Base-by-base conservation (phyloP, 2,888 invertebrate species). In the Lycaena phlaeas region DNA sequence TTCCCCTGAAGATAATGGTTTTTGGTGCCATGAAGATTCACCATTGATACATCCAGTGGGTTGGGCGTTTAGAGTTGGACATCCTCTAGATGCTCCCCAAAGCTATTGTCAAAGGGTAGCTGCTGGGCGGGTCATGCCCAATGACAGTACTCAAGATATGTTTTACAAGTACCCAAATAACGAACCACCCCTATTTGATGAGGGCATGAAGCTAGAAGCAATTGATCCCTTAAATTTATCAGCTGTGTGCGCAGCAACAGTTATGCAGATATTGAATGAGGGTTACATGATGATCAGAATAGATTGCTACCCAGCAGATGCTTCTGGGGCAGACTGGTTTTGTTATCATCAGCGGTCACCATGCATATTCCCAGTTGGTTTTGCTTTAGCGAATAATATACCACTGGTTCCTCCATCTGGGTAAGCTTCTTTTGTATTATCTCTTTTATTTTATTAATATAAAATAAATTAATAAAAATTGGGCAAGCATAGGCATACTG, bases 21-120 rank as follows among this genome's bases (percentile, higher is more conserved):
- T 98, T 70, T 98, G 97, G 97, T 97, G 97, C 64, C 97, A 98
- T 53, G 96, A 97, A 72, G 94, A 95, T 64, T 97, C 97, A 0
- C 94, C 96, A 0, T 85, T 98, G 7, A 92, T 98, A 49, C 98
- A 98, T 73, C 96, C 96, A 0, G 94, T 97, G 1, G 97, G 97
- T n/a, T 97, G 98, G 98, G 95, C 98, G 0, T 91, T 91, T 41
- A 74, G 91, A 42, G 92, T 96, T 1, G 97, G 96, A 0, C 98
- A 98, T 64, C 90, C 91, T 36, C 82, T 98, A 34, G 92, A 93
- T 41, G 96, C 97, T 0, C 94, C 95, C 2, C 87, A 89, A 28
- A 89, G 87, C 43, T 96, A 96, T 68, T 73, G 90, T 44, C 91
- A 92, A 53, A 86, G 94, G 44, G 88, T 94, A 40, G 87, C 89